Conservation (phyloP, 2,888 invertebrate genomes). For the Ischnura elegans region DNA sequence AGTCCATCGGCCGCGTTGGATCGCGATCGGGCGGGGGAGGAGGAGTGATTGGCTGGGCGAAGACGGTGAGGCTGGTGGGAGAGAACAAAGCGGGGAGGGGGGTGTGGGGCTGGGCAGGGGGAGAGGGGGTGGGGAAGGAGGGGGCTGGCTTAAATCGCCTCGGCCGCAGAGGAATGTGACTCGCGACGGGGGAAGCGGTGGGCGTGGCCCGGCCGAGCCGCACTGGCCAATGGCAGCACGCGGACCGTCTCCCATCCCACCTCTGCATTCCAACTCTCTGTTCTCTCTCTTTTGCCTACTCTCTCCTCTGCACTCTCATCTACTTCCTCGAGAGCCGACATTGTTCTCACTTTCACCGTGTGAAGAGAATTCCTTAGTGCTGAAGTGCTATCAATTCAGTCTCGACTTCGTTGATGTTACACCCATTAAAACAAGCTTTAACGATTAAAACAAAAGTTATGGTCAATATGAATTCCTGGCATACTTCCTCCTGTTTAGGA, state of each 20-base stretch:
- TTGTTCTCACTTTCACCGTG: background rate
- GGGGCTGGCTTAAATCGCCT: background rate
- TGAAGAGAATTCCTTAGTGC: background rate
- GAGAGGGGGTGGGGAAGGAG: background rate
- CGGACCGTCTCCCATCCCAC: constrained; percentile 14
- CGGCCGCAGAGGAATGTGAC: constrained; percentile 49
- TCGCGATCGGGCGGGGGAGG: background rate
- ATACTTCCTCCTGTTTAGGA: too few species aligned
- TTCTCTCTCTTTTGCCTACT: background rate
- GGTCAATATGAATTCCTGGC: too few species aligned
- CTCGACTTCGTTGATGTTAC: too few species aligned
- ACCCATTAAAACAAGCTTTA: too few species aligned
- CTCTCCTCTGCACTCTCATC: background rate
- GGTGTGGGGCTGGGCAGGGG: background rate
- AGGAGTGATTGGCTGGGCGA: background rate
- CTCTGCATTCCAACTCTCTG: background rate
- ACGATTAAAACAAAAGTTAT: too few species aligned
- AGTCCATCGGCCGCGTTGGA: background rate
- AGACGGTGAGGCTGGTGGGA: background rate
- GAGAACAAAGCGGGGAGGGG: background rate
- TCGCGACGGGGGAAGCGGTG: constrained; percentile 57
- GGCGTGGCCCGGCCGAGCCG: constrained; percentile 32
- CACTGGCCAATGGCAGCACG: constrained; percentile 33
- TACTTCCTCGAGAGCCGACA: background rate
- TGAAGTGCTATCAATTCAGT: too few species aligned